These are phyloP conservation scores for Lithobates sylvaticus DNA, from an alignment of 2,797 vertebrate genomes.

Conservation along the genomic window DNA sequence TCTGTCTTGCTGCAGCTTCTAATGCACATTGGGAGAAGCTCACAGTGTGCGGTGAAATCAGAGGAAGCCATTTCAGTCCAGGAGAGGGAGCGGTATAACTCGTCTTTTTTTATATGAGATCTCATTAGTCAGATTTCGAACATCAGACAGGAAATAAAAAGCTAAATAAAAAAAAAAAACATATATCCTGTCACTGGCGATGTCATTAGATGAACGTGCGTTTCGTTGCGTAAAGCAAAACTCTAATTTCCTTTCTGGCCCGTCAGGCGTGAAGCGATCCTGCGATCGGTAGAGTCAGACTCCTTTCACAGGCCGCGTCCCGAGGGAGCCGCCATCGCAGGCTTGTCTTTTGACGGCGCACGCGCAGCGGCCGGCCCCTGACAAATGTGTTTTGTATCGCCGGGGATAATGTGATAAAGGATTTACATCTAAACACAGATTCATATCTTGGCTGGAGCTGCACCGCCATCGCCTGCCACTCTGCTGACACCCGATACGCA, in stretches of 20 bases:
- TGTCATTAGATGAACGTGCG: background rate
- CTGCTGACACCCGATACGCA: background rate
- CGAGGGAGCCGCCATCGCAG: background rate
- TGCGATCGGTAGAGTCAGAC: too few species aligned
- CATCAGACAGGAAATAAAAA: too few species aligned
- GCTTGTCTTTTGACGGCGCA: background rate
- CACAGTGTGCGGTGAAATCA: too few species aligned
- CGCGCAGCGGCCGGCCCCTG: background rate
- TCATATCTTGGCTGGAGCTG: slow-evolving; percentile 2
- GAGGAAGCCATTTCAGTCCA: too few species aligned
- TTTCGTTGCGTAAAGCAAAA: background rate
- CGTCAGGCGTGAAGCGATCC: background rate
- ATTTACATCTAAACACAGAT: slow-evolving; percentile 35
- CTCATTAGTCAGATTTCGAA: too few species aligned
- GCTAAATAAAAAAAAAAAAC: too few species aligned
- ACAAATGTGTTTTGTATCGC: slow-evolving; percentile 13
- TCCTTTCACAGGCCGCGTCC: background rate
- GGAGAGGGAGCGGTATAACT: too few species aligned
- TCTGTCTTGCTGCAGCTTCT: too few species aligned
- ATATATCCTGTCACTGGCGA: too few species aligned
- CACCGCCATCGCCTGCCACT: background rate
- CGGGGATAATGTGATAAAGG: slow-evolving; percentile 7
- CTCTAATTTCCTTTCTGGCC: background rate
- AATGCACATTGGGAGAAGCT: too few species aligned
- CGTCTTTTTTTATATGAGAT: too few species aligned